These are phyloP conservation scores for Drosophila histrio DNA, from an alignment of 2,888 invertebrate species.

Conservation along the genomic window DNA sequence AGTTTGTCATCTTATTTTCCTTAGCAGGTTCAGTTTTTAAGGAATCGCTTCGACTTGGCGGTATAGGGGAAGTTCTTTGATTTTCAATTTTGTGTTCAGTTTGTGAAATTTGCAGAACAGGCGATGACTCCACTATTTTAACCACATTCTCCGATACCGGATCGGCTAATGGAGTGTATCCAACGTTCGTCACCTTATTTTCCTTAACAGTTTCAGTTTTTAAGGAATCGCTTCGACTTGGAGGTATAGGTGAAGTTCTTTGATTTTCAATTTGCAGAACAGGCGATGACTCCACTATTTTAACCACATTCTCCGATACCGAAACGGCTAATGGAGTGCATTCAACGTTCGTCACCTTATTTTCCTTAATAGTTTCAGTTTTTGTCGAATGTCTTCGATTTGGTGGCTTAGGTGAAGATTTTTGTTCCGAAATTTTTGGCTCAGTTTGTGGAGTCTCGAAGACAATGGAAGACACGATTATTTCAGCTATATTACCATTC, in stretches of 20 bases:
- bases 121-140: neutral
- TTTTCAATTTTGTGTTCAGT: neutral
- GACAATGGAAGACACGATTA: neutral
- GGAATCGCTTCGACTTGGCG: too few species aligned
- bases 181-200: neutral
- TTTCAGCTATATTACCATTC: neutral
- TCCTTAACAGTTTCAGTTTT: neutral
- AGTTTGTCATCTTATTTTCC: neutral
- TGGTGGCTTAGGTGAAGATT: neutral
- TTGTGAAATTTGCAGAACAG: neutral
- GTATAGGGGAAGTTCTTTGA: neutral
- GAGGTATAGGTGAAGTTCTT: too few species aligned
- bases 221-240: too few species aligned
- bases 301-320: too few species aligned
- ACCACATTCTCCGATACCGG: constrained; percentile 2
- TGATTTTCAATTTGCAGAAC: too few species aligned
- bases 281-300: too few species aligned
- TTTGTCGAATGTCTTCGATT: neutral
- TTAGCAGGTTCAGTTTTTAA: neutral
- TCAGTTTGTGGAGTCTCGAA: neutral
- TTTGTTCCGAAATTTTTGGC: neutral
- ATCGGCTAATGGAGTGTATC: neutral
- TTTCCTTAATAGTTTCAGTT: neutral
- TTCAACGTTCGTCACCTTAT: neutral
- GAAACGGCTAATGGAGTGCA: too few species aligned